Base-by-base conservation (phyloP, 2,888 invertebrate species). In the Lithophane leautieri region DNA sequence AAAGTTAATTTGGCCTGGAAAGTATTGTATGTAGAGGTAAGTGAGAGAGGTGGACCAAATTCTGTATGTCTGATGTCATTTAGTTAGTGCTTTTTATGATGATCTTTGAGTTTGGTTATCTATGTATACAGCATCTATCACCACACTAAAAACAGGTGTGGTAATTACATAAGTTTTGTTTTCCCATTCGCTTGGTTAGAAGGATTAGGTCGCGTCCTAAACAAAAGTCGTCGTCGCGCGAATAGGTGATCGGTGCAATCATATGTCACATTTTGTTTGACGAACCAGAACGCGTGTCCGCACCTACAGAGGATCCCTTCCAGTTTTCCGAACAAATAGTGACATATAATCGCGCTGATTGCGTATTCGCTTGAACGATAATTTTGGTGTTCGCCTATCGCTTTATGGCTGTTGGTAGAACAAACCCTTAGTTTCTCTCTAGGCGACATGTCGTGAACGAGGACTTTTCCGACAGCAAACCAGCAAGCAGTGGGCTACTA, bases 401-500 rank as follows among this genome's bases (percentile, higher is more conserved):
- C 12, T 28, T n/a, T 14, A 28, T 42, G n/a, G n/a, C 72, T 42
- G 47, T 2, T 8, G 12, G 9, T 52, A 16, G 50, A 28, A 42
- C 19, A n/a, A n/a, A 28, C 9, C 19, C n/a, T 61, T 34, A 60
- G 11, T 72, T 60, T 12, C 42, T 72, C 60, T 67, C 28, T 14
- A 42, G 50, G 28, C 4, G 42, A 73, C 28, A 34, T 73, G 42
- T 42, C 42, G 42, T 73, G 42, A 61, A 52, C 8, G 3, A n/a
- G n/a, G 25, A 42, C 2, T 28, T 73, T 69, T 73, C 12, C 19
- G 28, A 34, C 28, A 61, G 9, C 12, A 52, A 73, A 44, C 42
- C n/a, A 19, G 47, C 58, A 16, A 50, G 71, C 71, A 58, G 25
- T 71, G 34, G 34, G 42, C 22, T 34, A 42, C 54, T 67, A 42